These are phyloP conservation scores for Allolobophora icterica DNA, from an alignment of 2,888 invertebrate genomes.

Conservation along the genomic window DNA sequence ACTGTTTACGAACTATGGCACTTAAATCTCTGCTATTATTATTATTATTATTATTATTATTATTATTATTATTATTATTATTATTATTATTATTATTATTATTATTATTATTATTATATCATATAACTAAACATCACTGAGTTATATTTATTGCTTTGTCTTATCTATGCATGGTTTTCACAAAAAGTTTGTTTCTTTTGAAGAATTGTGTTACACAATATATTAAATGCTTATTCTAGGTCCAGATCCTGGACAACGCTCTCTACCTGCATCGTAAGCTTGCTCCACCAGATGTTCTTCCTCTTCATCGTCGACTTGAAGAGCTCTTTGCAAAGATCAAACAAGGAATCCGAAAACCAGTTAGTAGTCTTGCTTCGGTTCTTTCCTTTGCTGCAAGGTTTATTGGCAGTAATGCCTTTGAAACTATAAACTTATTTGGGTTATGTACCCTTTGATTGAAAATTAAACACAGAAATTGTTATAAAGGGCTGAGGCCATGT, in stretches of 20 bases:
- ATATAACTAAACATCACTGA: neutral
- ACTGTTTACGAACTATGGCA: too few species aligned
- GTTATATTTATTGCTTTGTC: neutral
- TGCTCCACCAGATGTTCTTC: conserved; percentile 52
- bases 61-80: too few species aligned
- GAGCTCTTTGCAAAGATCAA: conserved; percentile 53
- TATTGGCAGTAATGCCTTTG: neutral
- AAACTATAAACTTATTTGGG: neutral
- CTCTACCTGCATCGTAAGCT: conserved; percentile 54
- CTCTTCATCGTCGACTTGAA: conserved; percentile 55
- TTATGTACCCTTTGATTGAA: neutral
- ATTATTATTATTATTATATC: too few species aligned
- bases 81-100: too few species aligned
- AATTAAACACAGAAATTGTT: neutral
- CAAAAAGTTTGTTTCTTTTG: neutral
- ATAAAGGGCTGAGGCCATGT: too few species aligned
- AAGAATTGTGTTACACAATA: neutral
- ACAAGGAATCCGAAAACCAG: conserved; percentile 50
- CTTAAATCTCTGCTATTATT: too few species aligned
- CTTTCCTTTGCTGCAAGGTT: neutral
- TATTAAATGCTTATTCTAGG: conserved; percentile 47
- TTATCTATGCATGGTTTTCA: neutral
- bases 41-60: too few species aligned
- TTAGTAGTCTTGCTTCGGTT: conserved; percentile 38
- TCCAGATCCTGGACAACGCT: conserved; percentile 53